phyloP scores from a whole-genome alignment of 2,797 vertebrate species.

The Sebastes nivosus region DNA sequence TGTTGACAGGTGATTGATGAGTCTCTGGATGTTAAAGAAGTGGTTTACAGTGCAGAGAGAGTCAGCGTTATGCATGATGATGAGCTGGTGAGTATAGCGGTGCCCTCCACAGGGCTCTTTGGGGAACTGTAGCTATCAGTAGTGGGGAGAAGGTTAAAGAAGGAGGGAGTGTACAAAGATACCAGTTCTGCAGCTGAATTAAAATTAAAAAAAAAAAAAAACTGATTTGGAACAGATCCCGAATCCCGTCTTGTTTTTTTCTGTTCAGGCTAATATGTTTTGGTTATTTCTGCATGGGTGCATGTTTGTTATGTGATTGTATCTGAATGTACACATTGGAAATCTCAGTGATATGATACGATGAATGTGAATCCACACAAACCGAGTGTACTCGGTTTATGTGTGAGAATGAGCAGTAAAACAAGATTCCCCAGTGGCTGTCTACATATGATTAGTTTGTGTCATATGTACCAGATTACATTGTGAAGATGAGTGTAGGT shows the following conservation, averaged over 20 bases:
- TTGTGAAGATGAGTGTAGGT: conserved; percentile 13
- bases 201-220: neutral
- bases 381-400: conserved; percentile 58
- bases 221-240: conserved; percentile 24
- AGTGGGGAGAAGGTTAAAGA: conserved; percentile 35
- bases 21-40: conserved; percentile 97
- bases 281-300: conserved; percentile 74
- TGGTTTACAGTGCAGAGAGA: conserved; percentile 92
- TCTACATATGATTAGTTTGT: conserved; percentile 66
- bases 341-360: conserved; percentile 28
- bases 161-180: conserved; percentile 59
- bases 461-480: conserved; percentile 64
- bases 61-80: conserved; percentile 92
- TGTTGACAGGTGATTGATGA: conserved; percentile 96
- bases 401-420: conserved; percentile 56
- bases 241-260: conserved; percentile 33
- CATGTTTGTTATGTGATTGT: conserved; percentile 80
- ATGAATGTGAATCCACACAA: conserved; percentile 66
- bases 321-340: conserved; percentile 60
- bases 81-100: conserved; percentile 90
- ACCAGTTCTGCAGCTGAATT: conserved; percentile 33
- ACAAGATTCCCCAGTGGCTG: neutral
- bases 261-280: conserved; percentile 47
- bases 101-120: conserved; percentile 64
- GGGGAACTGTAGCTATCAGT: conserved; percentile 55